Conservation (phyloP, 2,113 vertebrate genomes). For the Bettongia penicillata region DNA sequence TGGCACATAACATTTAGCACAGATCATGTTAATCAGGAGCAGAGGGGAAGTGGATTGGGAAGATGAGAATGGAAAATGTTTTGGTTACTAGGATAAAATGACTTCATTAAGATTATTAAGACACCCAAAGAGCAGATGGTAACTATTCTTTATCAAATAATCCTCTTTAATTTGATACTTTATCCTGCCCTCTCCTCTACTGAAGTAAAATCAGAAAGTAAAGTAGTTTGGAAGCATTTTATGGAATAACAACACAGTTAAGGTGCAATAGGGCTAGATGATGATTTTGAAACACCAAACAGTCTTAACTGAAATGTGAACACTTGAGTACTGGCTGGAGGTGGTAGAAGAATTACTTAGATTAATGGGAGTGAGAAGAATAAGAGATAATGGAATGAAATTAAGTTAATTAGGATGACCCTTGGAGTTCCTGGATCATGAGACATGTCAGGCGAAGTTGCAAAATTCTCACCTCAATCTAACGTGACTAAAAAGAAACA, state of each 20-base stretch:
- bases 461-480: slow-evolving; percentile 13
- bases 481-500: neutral
- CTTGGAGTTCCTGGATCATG: slow-evolving; percentile 37
- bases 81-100: slow-evolving; percentile 17
- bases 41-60: neutral
- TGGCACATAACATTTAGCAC: neutral
- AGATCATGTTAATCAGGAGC: slow-evolving; percentile 9
- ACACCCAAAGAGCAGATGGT: slow-evolving; percentile 30
- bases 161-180: slow-evolving; percentile 32
- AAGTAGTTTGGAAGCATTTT: slow-evolving; percentile 68
- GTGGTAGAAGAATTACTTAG: slow-evolving; percentile 54
- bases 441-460: slow-evolving; percentile 15
- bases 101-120: neutral
- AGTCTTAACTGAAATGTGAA: slow-evolving; percentile 70
- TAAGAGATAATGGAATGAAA: slow-evolving; percentile 60
- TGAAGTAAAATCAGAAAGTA: slow-evolving; percentile 62
- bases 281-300: slow-evolving; percentile 67
- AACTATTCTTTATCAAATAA: slow-evolving; percentile 61
- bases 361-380: slow-evolving; percentile 66
- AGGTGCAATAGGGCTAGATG: slow-evolving; percentile 71
- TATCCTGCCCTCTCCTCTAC: slow-evolving; percentile 29
- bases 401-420: slow-evolving; percentile 68
- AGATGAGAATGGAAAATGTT: neutral
- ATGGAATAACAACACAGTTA: slow-evolving; percentile 70
- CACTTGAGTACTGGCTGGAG: slow-evolving; percentile 56